phyloP scores from a whole-genome alignment of 1,140 invertebrate genomes.

The Megalonaias nervosa region DNA sequence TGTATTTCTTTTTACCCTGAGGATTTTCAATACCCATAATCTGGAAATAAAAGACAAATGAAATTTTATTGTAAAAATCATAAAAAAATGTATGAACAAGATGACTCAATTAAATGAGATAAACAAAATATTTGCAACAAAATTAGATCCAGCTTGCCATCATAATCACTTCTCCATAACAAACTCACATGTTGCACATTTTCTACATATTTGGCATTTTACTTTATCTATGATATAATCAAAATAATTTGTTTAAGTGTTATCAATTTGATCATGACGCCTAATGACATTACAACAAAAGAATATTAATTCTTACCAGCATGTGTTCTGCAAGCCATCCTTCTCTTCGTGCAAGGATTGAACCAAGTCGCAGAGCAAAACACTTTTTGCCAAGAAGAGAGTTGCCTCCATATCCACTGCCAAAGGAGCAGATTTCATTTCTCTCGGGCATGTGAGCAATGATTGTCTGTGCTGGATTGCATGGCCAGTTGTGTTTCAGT shows the following conservation, averaged over 20 bases:
- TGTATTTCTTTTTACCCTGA: constrained; percentile 89
- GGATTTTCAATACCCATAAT: constrained; percentile 95
- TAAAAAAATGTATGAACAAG: neutral
- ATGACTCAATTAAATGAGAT: neutral
- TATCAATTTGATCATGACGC: neutral
- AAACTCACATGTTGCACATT: neutral
- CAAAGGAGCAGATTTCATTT: constrained; percentile 93
- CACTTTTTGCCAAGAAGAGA: constrained; percentile 99
- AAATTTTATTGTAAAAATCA: neutral
- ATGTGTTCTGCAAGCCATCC: constrained; percentile 99
- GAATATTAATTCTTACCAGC: constrained; percentile 78
- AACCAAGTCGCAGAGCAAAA: constrained; percentile 96
- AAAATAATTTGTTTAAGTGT: neutral
- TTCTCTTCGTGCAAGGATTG: constrained; percentile 92
- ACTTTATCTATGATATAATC: neutral
- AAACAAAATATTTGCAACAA: neutral
- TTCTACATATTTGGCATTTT: neutral
- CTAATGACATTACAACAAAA: neutral
- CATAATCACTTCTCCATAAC: neutral
- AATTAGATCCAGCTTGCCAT: neutral
- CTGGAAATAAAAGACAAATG: constrained; percentile 71
- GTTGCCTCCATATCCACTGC: constrained; percentile 98
- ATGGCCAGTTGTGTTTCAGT: constrained; percentile 89
- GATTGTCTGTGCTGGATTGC: constrained; percentile 87
- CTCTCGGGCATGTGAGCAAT: constrained; percentile 76